Evolutionary conservation across 2,888 invertebrate species (phyloP).

Genomic region (Malthinus flaveolus): DNA sequence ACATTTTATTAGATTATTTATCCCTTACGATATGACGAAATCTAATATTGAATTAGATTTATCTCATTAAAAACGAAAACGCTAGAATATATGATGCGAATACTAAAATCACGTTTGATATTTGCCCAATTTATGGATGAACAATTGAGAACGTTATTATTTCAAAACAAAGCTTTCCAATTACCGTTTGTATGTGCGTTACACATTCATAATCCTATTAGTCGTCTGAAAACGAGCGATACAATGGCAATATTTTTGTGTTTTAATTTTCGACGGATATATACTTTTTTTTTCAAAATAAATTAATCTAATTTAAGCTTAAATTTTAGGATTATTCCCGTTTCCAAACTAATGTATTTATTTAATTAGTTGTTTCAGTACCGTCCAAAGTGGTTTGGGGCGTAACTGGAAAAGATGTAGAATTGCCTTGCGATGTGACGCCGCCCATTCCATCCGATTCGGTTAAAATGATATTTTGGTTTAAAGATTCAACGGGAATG

Average conservation of each 20-base stretch:
- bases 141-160: conserved; percentile 27
- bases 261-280: conserved; percentile 11
- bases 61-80: conserved; percentile 18
- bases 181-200: conserved; percentile 29
- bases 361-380: conserved; percentile 56
- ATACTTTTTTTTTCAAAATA: conserved; percentile 1
- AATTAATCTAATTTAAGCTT: not conserved
- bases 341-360: not conserved
- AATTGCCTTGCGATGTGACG: conserved; percentile 82
- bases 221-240: conserved; percentile 29
- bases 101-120: conserved; percentile 20
- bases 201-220: conserved; percentile 31
- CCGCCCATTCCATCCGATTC: conserved; percentile 70
- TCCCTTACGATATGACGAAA: conserved; percentile 15
- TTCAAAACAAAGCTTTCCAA: conserved; percentile 28
- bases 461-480: conserved; percentile 87
- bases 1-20: conserved; percentile 41
- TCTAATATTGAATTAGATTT: conserved; percentile 17
- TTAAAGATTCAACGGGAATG: conserved; percentile 82
- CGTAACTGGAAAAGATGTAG: conserved; percentile 73
- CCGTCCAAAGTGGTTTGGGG: conserved; percentile 74
- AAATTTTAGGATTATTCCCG: not conserved
- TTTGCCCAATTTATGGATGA: conserved; percentile 26
- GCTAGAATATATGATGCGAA: conserved; percentile 12
- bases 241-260: conserved; percentile 22